A percentile compares a stretch with the other conserved stretches of the same genome.
Evolutionary conservation across 2,113 vertebrate genomes (phyloP).

Genomic region (Periophthalmodon schlosseri): DNA sequence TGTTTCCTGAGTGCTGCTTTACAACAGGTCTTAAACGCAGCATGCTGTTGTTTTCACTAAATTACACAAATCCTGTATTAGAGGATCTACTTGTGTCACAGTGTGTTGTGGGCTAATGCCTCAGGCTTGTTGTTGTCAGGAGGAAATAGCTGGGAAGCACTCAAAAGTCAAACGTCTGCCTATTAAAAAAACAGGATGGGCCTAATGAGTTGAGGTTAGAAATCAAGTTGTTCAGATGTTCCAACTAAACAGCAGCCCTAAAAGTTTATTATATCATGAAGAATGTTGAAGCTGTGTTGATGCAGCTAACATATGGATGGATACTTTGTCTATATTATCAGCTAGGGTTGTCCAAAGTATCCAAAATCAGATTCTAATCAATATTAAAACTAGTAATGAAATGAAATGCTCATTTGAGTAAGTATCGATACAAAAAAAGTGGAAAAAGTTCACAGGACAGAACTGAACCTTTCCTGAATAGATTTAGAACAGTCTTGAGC

Average conservation of each 20-base stretch:
- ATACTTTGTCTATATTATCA: neutral
- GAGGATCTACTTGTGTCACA: conserved; percentile 22
- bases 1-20: conserved; percentile 46
- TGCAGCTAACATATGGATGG: neutral
- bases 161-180: conserved; percentile 5
- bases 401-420: too few species aligned
- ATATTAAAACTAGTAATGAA: too few species aligned
- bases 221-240: conserved; percentile 25
- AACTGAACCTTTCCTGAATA: too few species aligned
- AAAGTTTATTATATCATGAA: neutral
- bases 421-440: too few species aligned
- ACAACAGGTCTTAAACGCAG: conserved; percentile 39
- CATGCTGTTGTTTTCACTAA: conserved; percentile 40
- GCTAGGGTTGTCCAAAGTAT: neutral
- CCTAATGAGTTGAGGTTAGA: neutral
- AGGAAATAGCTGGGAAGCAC: conserved; percentile 7
- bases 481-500: too few species aligned
- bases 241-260: neutral
- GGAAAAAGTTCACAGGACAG: too few species aligned
- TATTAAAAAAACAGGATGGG: conserved; percentile 14
- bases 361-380: too few species aligned
- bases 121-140: conserved; percentile 8
- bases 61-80: conserved; percentile 49
- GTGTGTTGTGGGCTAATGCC: conserved; percentile 17
- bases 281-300: neutral